Evolutionary conservation across 2,888 invertebrate genomes (phyloP), one percentile per base, ranked within the genome.

Genomic region (Oasisia sp.): DNA sequence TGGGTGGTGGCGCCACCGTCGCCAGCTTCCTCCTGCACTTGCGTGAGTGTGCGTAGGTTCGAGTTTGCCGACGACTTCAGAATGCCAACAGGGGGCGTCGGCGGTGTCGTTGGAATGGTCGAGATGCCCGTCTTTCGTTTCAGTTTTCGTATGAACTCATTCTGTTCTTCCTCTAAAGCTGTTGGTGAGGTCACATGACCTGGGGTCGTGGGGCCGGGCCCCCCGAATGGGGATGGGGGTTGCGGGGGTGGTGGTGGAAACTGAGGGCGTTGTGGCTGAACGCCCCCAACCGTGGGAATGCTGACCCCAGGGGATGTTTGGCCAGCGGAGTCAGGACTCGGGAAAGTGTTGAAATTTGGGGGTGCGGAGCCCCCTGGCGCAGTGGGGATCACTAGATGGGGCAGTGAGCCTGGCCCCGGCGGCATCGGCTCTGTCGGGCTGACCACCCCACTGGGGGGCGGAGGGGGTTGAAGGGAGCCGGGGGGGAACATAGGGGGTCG

Each of bases 141-240:
- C 45, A 91, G 50, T 91, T 91, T 38, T 12, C 45, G 45, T 45
- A 91, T 91, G 45, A 91, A 91, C 91, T 91, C 91, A 12, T 91
- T 50, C 91, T 91, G 91, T 32, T 44, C 91, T 50, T 91, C 91
- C 12, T 38, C 91, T 50, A 91, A n/a, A 44, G 45, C 74, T n/a
- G 74, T 74, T 7, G 74, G 74, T 74, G 74, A 74, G 27, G 74
- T 74, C 19, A 74, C 74, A 74, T 74, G 74, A 74, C 74, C 27
- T 19, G 74, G n/a, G n/a, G 19, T 74, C 19, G 19, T 74, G n/a
- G 74, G 74, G 14, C 27, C 0, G 27, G 74, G 74, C 27, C 19
- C n/a, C n/a, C 74, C 74, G 27, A 74, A 74, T 27, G 74, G 27
- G 74, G 74, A 74, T 27, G 74, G 74, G 27, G 74, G 74, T 74